Conservation (phyloP, 2,888 invertebrate genomes). For the Amphipyra berbera region DNA sequence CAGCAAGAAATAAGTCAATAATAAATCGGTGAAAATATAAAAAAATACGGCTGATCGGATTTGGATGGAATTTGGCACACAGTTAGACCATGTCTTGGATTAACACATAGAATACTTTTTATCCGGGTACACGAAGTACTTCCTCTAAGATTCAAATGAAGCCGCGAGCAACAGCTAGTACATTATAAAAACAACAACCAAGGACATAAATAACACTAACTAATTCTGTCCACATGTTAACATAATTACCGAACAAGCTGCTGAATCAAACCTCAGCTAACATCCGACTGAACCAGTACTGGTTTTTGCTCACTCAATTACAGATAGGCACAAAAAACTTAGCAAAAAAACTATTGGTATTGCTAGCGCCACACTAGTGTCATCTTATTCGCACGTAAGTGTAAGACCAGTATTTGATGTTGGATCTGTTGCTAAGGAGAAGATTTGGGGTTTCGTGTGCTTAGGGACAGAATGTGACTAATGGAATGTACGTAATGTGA, state of each 20-base stretch:
- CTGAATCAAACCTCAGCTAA: conserved; percentile 21
- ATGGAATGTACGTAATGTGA: background rate
- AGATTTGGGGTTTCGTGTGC: background rate
- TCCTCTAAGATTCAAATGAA: no score
- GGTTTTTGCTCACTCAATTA: conserved; percentile 34
- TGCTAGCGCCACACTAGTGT: conserved; percentile 49
- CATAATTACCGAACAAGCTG: background rate
- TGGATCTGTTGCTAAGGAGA: conserved; percentile 17
- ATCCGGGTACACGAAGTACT: no score
- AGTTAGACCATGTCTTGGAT: no score
- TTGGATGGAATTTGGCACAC: no score
- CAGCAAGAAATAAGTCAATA: no score
- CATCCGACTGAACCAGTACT: conserved; percentile 11
- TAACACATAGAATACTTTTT: no score
- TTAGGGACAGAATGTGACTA: background rate
- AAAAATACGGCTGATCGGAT: no score
- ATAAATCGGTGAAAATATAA: no score
- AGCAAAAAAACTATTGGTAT: conserved; percentile 31
- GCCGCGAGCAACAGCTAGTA: no score
- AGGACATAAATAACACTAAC: background rate
- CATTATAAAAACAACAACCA: no score
- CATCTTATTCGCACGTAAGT: conserved; percentile 18
- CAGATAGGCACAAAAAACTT: conserved; percentile 32
- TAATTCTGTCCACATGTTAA: conserved; percentile 2
- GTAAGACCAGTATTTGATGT: conserved; percentile 1